phyloP scores from a whole-genome alignment of 2,888 invertebrate genomes.

The Chymomyza amoena region DNA sequence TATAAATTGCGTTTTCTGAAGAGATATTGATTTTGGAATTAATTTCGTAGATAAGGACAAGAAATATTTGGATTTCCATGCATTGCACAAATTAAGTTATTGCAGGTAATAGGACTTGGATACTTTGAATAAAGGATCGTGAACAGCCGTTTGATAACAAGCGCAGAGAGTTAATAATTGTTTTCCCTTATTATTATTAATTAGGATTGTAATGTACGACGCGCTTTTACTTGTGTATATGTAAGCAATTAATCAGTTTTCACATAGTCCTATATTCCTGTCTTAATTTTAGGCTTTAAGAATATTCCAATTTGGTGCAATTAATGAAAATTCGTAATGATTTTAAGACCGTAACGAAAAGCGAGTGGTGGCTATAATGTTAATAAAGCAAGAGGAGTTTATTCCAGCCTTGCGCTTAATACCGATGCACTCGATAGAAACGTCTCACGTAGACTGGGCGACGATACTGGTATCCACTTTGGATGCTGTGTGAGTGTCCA shows the following conservation, averaged over 20 bases:
- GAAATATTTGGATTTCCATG: too few species aligned
- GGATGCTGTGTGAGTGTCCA: constrained; percentile 64
- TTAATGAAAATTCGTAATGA: neutral
- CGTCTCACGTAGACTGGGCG: constrained; percentile 75
- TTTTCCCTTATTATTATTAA: too few species aligned
- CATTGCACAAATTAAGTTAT: neutral
- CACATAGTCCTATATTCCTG: neutral
- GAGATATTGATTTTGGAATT: neutral
- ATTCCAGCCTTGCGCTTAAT: constrained; percentile 39
- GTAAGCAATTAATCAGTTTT: neutral
- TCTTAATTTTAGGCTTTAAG: neutral
- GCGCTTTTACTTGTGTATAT: neutral
- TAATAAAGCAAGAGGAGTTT: neutral
- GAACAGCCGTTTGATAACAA: neutral
- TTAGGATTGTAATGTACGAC: too few species aligned
- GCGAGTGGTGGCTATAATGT: neutral
- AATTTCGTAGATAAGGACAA: neutral
- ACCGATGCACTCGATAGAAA: constrained; percentile 68
- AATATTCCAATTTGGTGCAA: neutral
- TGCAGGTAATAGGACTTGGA: neutral
- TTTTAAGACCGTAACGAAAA: neutral
- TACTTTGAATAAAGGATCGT: neutral
- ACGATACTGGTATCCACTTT: constrained; percentile 74
- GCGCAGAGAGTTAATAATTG: neutral
- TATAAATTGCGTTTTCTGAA: neutral